phyloP scores from a whole-genome alignment of 2,113 vertebrate species.

The Camelus dromedarius region DNA sequence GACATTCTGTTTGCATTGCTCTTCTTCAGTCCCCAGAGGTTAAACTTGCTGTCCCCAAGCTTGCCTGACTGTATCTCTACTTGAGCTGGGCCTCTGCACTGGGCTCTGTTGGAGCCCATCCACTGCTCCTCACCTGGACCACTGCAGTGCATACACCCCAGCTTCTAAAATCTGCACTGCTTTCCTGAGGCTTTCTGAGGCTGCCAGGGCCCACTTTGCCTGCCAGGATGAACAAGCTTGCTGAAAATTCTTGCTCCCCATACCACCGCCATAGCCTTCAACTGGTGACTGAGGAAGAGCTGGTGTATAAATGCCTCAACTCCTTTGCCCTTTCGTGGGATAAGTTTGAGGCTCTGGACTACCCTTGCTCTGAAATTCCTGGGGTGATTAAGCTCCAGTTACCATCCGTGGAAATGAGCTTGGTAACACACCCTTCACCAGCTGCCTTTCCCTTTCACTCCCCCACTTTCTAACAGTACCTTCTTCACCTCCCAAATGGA shows the following conservation, averaged over 20 bases:
- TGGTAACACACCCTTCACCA: neutral
- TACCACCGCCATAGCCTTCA: neutral
- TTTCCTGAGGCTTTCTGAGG: neutral
- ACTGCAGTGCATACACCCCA: fast-evolving
- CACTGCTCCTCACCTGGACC: fast-evolving
- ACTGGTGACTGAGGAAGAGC: neutral
- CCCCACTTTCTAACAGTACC: no score
- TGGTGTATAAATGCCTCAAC: neutral
- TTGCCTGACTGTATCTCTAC: neutral
- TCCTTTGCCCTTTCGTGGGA: neutral
- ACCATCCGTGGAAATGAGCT: neutral
- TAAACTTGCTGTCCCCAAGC: neutral
- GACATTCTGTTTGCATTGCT: neutral
- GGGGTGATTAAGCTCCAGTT: neutral
- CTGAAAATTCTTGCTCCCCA: neutral
- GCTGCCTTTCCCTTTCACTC: neutral
- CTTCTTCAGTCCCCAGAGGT: neutral
- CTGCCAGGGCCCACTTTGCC: neutral
- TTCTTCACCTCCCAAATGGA: neutral
- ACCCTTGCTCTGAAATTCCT: neutral
- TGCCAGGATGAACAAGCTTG: neutral
- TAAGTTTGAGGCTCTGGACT: neutral
- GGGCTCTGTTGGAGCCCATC: neutral
- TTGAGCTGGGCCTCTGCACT: fast-evolving
- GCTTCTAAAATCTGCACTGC: no score